Conservation (phyloP, 2,888 invertebrate species). For the Latrodectus hesperus region DNA sequence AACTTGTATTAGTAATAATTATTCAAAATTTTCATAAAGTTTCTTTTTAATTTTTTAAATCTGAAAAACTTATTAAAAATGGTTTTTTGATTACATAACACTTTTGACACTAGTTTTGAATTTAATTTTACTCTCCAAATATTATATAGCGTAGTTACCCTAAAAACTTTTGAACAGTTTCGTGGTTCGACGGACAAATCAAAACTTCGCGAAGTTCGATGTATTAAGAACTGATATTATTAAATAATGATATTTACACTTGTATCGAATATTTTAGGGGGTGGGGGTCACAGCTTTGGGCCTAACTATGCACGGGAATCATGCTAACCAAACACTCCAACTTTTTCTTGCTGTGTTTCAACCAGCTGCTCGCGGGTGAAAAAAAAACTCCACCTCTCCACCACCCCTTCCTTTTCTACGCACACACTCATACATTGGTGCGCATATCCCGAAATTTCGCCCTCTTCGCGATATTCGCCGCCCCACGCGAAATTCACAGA, state of each 20-base stretch:
- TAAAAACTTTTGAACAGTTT: too few species aligned
- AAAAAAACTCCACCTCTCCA: slow-evolving; percentile 14
- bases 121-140: too few species aligned
- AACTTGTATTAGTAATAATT: too few species aligned
- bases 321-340: background rate
- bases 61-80: too few species aligned
- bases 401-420: slow-evolving; percentile 1
- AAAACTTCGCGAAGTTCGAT: too few species aligned
- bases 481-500: background rate
- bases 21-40: too few species aligned
- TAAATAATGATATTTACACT: background rate
- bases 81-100: too few species aligned
- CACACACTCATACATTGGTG: slow-evolving; percentile 30
- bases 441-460: slow-evolving; percentile 39
- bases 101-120: too few species aligned
- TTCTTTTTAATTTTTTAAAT: too few species aligned
- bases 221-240: too few species aligned
- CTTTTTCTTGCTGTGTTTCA: slow-evolving; percentile 9
- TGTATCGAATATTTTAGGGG: background rate
- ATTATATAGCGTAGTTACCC: too few species aligned
- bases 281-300: background rate
- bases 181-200: too few species aligned
- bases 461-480: slow-evolving; percentile 12
- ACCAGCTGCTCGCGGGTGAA: slow-evolving; percentile 43
- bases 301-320: background rate